Evolutionary conservation across 2,888 invertebrate genomes (phyloP), one percentile per base, ranked within the genome.

Genomic region (Cephus spinipes): DNA sequence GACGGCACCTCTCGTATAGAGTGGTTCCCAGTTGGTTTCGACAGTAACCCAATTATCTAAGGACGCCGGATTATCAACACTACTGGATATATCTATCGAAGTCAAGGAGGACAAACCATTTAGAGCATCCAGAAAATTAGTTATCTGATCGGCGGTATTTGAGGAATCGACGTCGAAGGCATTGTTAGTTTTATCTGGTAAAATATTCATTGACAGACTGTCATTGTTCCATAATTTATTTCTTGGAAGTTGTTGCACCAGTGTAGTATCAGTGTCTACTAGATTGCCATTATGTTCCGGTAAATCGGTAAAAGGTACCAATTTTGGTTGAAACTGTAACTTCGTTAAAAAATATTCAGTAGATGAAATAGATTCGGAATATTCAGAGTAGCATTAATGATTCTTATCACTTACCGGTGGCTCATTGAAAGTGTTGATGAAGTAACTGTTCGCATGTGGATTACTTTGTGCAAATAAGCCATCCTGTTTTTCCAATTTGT

Each of bases 241-340:
- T 73, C 87, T 83, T 23, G 23, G 55, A 55, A 23, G 55, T 15
- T 55, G 55, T 15, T 55, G 55, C 55, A 55, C 23, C 55, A 55
- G 23, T 23, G 55, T 55, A 55, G 55, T 9, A 55, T 55, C 23
- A 11, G 86, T 84, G 74, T 87, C 87, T 74, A 90, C 83, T 68
- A 91, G 83, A 12, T 88, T 90, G 78, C 90, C 91, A 73, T 91
- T 89, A 0, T 90, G 90, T 81, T 91, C 91, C 75, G 91, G 91
- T 77, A 91, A 87, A 87, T 91, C 90, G 79, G 90, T 90, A 73
- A 91, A 91, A 69, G 91, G 91, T 74, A 91, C 88, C 74, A 91
- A 81, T 82, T 91, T 90, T 73, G 88, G 89, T 82, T 91, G 91
- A 78, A 86, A 90, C 88, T 90, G 76, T 68, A 83, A 79, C 79